A percentile compares a stretch with the other conserved stretches of the same genome.
These are phyloP conservation scores for Diadegma fenestrale DNA, from an alignment of 2,888 invertebrate species.

Conservation along the genomic window DNA sequence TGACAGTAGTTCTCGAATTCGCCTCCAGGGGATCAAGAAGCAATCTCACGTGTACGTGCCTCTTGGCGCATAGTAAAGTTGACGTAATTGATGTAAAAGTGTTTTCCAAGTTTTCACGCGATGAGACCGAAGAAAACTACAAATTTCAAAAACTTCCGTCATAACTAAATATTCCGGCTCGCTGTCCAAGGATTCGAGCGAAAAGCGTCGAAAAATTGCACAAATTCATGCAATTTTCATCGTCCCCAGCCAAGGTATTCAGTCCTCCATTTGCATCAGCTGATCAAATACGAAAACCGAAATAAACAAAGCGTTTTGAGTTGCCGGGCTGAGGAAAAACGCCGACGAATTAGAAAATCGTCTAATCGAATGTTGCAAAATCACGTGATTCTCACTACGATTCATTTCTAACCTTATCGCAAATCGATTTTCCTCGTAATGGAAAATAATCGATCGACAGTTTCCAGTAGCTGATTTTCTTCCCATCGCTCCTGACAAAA, in stretches of 20 bases:
- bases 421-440: conserved; percentile 7
- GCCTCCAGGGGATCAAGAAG: conserved; percentile 25
- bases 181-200: background rate
- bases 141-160: background rate
- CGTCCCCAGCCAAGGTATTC: background rate
- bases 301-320: background rate
- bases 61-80: background rate
- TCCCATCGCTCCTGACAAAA: background rate
- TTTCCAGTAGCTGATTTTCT: background rate
- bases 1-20: conserved; percentile 5
- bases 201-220: background rate
- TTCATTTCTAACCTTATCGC: conserved; percentile 57
- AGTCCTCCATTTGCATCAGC: background rate
- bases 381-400: conserved; percentile 5
- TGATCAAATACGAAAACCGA: background rate
- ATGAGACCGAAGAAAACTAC: conserved; percentile 17
- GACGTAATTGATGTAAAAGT: conserved; percentile 10
- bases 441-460: conserved; percentile 1
- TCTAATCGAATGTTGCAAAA: background rate
- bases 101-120: background rate
- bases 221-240: background rate
- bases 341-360: conserved; percentile 5
- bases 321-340: background rate
- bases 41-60: conserved; percentile 8
- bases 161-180: background rate